phyloP scores from a whole-genome alignment of 2,797 vertebrate genomes.

The Loriculus beryllinus region DNA sequence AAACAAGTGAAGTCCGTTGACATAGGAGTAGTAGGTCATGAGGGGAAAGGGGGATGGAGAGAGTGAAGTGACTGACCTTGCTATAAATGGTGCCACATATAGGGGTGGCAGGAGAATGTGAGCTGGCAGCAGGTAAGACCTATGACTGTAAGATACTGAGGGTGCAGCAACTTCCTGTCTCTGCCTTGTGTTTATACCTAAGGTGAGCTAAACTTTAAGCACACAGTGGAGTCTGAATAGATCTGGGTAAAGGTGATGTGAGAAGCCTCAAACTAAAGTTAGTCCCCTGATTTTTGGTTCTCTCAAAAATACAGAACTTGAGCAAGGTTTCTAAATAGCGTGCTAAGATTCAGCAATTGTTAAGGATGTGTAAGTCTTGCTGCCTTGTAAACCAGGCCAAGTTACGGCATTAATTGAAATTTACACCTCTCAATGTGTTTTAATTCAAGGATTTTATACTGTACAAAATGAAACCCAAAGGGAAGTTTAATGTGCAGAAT shows the following conservation, averaged over 20 bases:
- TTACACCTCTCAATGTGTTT: background rate
- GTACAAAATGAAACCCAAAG: background rate
- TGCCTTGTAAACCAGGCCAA: background rate
- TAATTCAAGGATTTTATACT: background rate
- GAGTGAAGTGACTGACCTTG: background rate
- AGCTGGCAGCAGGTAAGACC: background rate
- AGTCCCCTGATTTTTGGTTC: background rate
- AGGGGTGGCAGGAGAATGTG: background rate
- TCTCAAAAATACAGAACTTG: background rate
- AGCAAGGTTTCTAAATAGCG: background rate
- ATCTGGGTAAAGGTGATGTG: background rate
- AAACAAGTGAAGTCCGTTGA: constrained; percentile 44
- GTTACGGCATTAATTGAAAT: background rate
- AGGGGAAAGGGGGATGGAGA: constrained; percentile 32
- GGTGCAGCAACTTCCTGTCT: background rate
- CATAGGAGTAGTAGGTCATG: background rate
- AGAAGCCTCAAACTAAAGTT: background rate
- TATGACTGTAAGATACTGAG: background rate
- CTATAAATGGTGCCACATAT: background rate
- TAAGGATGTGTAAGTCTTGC: background rate
- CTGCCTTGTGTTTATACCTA: background rate
- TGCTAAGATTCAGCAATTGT: background rate
- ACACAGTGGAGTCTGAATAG: background rate
- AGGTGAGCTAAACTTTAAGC: background rate
- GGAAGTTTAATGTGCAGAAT: background rate